These are phyloP conservation scores for Albula glossodonta DNA, from an alignment of 2,113 vertebrate genomes.

Conservation along the genomic window DNA sequence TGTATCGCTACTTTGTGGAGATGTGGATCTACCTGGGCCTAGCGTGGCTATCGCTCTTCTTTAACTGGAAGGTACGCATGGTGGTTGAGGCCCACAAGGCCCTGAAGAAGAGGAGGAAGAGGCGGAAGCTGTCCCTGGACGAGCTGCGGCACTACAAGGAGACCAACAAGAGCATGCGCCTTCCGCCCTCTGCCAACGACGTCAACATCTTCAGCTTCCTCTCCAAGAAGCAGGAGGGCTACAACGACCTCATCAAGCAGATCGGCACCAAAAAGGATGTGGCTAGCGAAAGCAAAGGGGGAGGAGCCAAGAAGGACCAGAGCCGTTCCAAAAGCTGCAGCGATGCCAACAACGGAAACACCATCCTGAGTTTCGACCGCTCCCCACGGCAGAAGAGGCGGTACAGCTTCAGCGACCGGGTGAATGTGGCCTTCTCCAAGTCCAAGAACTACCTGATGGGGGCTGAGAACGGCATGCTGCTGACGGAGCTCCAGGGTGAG, in stretches of 20 bases:
- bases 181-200: constrained; percentile 74
- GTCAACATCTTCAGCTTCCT: constrained; percentile 93
- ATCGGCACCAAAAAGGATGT: constrained; percentile 77
- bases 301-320: constrained; percentile 44
- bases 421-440: constrained; percentile 86
- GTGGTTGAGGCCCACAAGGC: constrained; percentile 97
- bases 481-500: constrained; percentile 66
- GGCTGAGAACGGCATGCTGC: constrained; percentile 74
- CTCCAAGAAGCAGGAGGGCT: constrained; percentile 91
- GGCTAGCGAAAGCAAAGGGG: constrained; percentile 51
- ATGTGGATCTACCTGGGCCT: constrained; percentile 96
- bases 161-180: constrained; percentile 70
- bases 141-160: constrained; percentile 72
- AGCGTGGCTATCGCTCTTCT: constrained; percentile 96
- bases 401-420: constrained; percentile 76
- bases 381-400: constrained; percentile 70
- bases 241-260: constrained; percentile 95
- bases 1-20: constrained; percentile 97
- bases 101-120: constrained; percentile 90
- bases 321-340: constrained; percentile 68
- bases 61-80: constrained; percentile 99
- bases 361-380: constrained; percentile 70
- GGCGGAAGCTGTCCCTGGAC: constrained; percentile 87
- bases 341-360: constrained; percentile 55
- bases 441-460: constrained; percentile 80